Evolutionary conservation across 2,797 vertebrate genomes (phyloP).

Genomic region (Cygnus olor): DNA sequence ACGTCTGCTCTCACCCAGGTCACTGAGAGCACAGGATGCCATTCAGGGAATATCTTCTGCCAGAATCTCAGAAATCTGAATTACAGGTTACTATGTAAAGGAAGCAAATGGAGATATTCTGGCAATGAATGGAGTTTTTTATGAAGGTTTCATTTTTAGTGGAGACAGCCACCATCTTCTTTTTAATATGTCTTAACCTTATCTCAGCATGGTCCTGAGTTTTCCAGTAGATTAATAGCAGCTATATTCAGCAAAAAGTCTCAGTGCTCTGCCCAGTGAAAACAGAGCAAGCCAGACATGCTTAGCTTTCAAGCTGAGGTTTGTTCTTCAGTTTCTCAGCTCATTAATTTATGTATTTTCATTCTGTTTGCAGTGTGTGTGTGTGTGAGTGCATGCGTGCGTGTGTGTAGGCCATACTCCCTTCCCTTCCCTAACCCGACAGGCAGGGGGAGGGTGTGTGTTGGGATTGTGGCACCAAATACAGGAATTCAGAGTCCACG

Average conservation of each 20-base stretch:
- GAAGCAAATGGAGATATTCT: background rate
- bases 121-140: background rate
- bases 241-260: background rate
- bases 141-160: background rate
- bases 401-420: background rate
- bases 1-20: fast-evolving
- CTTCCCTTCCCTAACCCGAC: background rate
- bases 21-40: fast-evolving
- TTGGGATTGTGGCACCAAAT: background rate
- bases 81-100: background rate
- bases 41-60: background rate
- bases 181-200: background rate
- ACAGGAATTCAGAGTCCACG: background rate
- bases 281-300: background rate
- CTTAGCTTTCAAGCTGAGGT: background rate
- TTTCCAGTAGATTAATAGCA: background rate
- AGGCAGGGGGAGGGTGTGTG: background rate
- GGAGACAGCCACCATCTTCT: background rate
- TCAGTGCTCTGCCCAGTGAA: fast-evolving
- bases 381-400: fast-evolving
- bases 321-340: background rate
- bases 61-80: background rate
- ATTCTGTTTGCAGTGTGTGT: background rate
- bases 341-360: background rate
- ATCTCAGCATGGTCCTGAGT: fast-evolving